These are phyloP conservation scores for Oreonectes daqikongensis DNA, from an alignment of 2,797 vertebrate species.

Conservation along the genomic window DNA sequence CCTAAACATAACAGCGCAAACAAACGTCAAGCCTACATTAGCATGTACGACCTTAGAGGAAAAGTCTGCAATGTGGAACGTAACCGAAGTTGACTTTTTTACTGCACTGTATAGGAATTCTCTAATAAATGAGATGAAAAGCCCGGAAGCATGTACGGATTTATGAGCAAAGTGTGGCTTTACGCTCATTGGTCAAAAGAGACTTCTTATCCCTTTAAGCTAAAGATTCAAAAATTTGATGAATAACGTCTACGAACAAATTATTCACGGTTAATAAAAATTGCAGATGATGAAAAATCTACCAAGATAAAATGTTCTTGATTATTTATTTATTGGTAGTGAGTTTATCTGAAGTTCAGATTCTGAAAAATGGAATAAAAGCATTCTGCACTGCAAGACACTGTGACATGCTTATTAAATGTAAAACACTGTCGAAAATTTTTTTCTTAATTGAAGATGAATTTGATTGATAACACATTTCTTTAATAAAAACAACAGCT, in stretches of 20 bases:
- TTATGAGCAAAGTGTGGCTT: conserved; percentile 54
- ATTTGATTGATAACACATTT: no score
- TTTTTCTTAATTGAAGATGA: no score
- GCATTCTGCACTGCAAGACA: conserved; percentile 3
- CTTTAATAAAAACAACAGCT: no score
- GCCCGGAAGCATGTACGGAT: conserved; percentile 56
- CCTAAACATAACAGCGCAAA: conserved; percentile 61
- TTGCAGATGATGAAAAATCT: conserved; percentile 50
- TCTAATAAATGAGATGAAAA: conserved; percentile 38
- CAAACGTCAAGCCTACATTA: conserved; percentile 59
- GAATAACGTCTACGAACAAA: conserved; percentile 53
- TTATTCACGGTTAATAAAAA: conserved; percentile 62
- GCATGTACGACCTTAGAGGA: conserved; percentile 70
- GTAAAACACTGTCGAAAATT: no score
- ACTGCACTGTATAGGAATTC: conserved; percentile 39
- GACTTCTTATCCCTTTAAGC: conserved; percentile 43
- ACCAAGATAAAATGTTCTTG: conserved; percentile 30
- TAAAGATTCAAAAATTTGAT: conserved; percentile 54
- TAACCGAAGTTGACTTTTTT: conserved; percentile 45
- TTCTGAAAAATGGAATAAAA: conserved; percentile 7
- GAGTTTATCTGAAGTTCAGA: conserved; percentile 66
- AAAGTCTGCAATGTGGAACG: conserved; percentile 23
- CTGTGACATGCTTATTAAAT: not conserved
- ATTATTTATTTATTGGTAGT: conserved; percentile 60
- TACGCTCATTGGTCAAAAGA: conserved; percentile 63